Percentiles rank a stretch among this genome's conserved stretches.
Evolutionary conservation across 2,888 invertebrate genomes (phyloP).

Genomic region (Sarcophaga caerulescens): DNA sequence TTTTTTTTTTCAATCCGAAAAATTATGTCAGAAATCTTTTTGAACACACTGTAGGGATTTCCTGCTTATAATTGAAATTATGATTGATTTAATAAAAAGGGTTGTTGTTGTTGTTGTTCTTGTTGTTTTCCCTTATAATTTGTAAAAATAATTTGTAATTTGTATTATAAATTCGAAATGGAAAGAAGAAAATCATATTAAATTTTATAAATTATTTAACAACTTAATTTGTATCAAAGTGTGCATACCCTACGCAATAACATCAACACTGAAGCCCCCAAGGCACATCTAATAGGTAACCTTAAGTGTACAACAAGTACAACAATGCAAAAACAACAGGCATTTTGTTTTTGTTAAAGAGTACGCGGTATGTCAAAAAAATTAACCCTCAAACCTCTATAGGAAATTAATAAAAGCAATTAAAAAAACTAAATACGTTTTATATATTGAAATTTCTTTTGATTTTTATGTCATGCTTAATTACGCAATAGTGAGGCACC

Average conservation of each 20-base stretch:
- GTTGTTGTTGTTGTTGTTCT: conserved; percentile 20
- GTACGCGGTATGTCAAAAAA: no score
- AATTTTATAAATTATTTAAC: conserved; percentile 51
- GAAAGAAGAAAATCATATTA: not conserved
- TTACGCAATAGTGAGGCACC: no score
- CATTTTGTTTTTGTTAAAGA: no score
- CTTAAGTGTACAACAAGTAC: no score
- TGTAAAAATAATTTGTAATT: conserved; percentile 49
- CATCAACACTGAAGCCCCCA: not conserved
- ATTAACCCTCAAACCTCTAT: no score
- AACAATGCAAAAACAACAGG: no score
- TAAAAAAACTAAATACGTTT: no score
- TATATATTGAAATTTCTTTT: no score
- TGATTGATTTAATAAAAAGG: conserved; percentile 59
- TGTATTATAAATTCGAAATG: conserved; percentile 21
- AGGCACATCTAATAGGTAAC: no score
- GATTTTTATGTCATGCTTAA: no score
- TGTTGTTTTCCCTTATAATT: conserved; percentile 13
- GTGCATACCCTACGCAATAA: conserved; percentile 33
- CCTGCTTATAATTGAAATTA: conserved; percentile 57
- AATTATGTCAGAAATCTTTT: conserved; percentile 20
- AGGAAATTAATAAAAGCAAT: no score
- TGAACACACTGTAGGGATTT: conserved; percentile 43
- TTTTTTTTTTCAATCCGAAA: no score
- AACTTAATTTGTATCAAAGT: conserved; percentile 51